Base-by-base conservation (phyloP, 2,797 vertebrate genomes). In the Gouania willdenowi region DNA sequence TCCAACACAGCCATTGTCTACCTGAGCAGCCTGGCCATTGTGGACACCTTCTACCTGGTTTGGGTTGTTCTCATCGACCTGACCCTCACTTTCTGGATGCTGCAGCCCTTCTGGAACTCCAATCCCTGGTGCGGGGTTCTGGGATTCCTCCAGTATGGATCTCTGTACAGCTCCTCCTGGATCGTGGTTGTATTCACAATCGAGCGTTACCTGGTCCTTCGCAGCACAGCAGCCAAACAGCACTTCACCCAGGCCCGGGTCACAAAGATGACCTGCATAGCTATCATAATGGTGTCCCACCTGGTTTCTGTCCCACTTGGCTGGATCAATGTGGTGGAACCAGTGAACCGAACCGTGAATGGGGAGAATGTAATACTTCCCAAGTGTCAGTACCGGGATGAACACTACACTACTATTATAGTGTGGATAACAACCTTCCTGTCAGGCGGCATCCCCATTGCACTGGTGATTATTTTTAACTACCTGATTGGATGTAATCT, bases 31-130 rank as follows among this genome's bases (percentile, higher is more conserved):
- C 70, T 91, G 37, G 83, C 87, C 10, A 66, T 91, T 1, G 41
- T 75, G 40, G 89, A 91, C 70, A 82, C 77, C 15, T 81, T 77
- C 48, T 89, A 89, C 66, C 41, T 90, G 58, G 58, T 90, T 39
- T 91, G 89, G 87, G 87, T 90, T 9, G 86, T 84, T 46, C 83
- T 91, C 3, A 8, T 91, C 2, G 89, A 91, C 68, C 77, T 90
- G 18, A 84, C 82, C 5, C 81, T 89, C 8, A 68, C 77, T 16
- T 91, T 90, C 58, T 83, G 86, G 74, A 44, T 83, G 8, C 21
- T 29, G 16, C 79, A 78, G 48, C 89, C 87, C 23, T 90, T 91
- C 64, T 91, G 89, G 89, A 69, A 89, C 64, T 56, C 63, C 6
- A 11, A 81, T 14, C 88, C 87, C 0, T 88, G 85, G 87, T 91